Evolutionary conservation across 2,113 vertebrate species (phyloP), one percentile per base, ranked within the genome.

Genomic region (Channa argus): DNA sequence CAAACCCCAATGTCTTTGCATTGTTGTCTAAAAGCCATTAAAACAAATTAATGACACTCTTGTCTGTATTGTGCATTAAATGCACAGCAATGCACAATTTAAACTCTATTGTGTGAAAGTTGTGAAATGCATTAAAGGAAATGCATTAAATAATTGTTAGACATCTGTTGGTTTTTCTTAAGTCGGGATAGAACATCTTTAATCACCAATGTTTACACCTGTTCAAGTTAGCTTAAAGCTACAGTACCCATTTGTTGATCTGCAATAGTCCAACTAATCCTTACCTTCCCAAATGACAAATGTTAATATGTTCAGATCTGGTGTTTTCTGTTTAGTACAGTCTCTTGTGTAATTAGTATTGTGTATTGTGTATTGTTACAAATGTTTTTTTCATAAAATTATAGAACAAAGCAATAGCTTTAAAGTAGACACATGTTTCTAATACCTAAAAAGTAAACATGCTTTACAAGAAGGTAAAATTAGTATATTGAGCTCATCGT

Each of bases 361-460:
- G 24, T 5, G 12, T 15, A 8, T 43, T n/a, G n/a, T n/a, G n/a
- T n/a, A n/a, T 34, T 38, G 12, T 41, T 46, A 39, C 51, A 43
- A 13, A 3, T 36, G 0, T 51, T 10, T 5, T 49, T 53, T 76
- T 67, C 37, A 73, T 33, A 46, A 52, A 71, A 49, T 3, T 44
- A 34, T 38, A 14, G 66, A 62, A 4, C 36, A 63, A 59, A n/a
- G 24, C 5, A 43, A 34, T 2, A 2, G 34, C 6, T 44, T n/a
- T 54, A 43, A 73, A 7, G 37, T n/a, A 5, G 5, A 37, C 24
- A 24, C 24, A 24, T 58, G 52, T 36, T 11, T 39, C 5, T 37
- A 41, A 67, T 43, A 38, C 2, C 15, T 44, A 37, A 79, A 50
- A 59, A 63, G 37, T 14, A 51, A 24, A 37, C 56, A 41, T 51